Evolutionary conservation across 1,140 invertebrate genomes (phyloP), one percentile per base, ranked within the genome.

Genomic region (Brachionus calyciflorus): DNA sequence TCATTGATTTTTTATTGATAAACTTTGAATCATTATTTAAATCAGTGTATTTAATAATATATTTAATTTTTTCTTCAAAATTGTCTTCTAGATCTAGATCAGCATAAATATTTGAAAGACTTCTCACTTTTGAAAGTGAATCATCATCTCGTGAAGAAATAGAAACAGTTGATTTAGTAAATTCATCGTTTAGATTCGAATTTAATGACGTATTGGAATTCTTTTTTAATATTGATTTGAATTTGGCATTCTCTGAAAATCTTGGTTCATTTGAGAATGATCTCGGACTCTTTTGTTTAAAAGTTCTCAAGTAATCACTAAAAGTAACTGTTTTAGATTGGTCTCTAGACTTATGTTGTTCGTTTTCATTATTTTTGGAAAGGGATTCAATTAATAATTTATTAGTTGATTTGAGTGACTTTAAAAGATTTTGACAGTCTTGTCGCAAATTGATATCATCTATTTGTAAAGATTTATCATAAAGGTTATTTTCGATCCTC

Each of bases 1-100:
- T 41, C 24, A 65, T 24, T 24, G 60, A 65, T 14, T 65, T 44
- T 44, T 41, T 17, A 44, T 65, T 65, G 3, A 44, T 10, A 24
- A 24, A 44, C 24, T 65, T 65, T 2, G 37, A 12, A 19, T 65
- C 60, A 10, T 41, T 44, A 21, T 65, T 65, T 26, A 65, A 65
- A 65, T 65, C 60, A 65, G 40, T 19, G 33, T 65, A 65, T 44
- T 37, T 65, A 24, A 65, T 65, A 14, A 65, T 41, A 44, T 65
- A 24, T 41, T 41, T 19, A 2, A 65, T 65, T 65, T 65, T 65
- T 44, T 65, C 60, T 44, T 65, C 24, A 46, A 44, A 65, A 44
- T 65, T 37, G 28, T 65, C 60, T 14, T 65, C 37, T 5, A 65
- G 9, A 21, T 26, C 40, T 4, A 65, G 12, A 26, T 65, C 37